Evolutionary conservation across 1,140 invertebrate genomes (phyloP), one percentile per base, ranked within the genome.

Genomic region (Elymnias hypermnestra): DNA sequence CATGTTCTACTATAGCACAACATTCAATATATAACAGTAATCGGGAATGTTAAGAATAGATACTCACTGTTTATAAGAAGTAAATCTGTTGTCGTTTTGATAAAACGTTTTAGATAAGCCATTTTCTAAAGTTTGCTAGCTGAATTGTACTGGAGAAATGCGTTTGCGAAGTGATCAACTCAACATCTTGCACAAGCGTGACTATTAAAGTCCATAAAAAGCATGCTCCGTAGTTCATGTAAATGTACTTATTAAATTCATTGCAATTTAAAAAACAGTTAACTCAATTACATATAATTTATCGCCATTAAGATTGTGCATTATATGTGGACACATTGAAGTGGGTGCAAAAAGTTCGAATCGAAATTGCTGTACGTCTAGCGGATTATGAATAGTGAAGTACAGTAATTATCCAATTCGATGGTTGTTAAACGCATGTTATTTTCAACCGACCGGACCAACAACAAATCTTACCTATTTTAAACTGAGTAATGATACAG

Each of bases 401-500:
- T 17, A 40, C 57, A 43, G 39, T 43, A 43, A 54, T 54, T 54
- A 54, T 54, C 39, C 40, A 44, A 40, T 52, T 52, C 37, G 22
- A 40, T 10, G 31, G 15, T 42, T 22, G 38, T 37, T 40, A 28
- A 28, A 37, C 8, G 17, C 66, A 52, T 75, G 60, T 73, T 61
- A 81, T 81, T 81, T 75, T 61, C 52, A 54, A 56, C 58, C 48
- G 28, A 62, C 61, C 53, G 47, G 33, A 51, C 56, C 47, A 44
- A 55, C 67, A 66, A 45, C 56, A 44, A 57, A 49, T 48, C 37
- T 19, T 46, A 43, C 42, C 45, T 23, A 46, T 21, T 53, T 40
- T 40, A 26, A 19, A 42, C 23, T 47, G 58, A 50, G 23, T 42
- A 55, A 55, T 50, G 53, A 56, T 60, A 48, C 41, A 40, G 47